Evolutionary conservation across 2,888 invertebrate genomes (phyloP), one percentile per base, ranked within the genome.

Genomic region (Archips crataeganus): DNA sequence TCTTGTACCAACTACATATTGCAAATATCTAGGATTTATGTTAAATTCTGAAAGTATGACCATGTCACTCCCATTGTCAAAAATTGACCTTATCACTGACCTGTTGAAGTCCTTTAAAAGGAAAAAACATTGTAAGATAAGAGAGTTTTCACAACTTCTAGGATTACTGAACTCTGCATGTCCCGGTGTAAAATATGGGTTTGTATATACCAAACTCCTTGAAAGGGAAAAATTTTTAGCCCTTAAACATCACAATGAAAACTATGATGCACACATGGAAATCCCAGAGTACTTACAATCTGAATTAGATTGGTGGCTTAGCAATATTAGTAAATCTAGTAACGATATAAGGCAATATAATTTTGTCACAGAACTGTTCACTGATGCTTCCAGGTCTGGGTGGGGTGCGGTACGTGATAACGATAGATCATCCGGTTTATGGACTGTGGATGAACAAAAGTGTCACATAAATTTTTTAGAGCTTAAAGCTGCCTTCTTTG

Each of bases 201-300:
- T 51, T n/a, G 4, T 51, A 10, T 51, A 51, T n/a, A 51, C 49
- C 8, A 51, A 51, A 2, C 10, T 51, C 4, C n/a, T 51, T 10
- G 49, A 51, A 51, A 13, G 49, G 10, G 49, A 51, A 51, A 51
- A 51, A n/a, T 51, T 51, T 51, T 51, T 51, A 51, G 49, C 49
- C 1, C 49, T 51, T 4, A 51, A 51, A 51, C 3, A n/a, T 13
- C n/a, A n/a, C 10, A 51, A 51, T 4, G 49, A n/a, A 1, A 51
- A 51, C n/a, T 51, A 51, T 51, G 49, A 51, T 51, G 49, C 49
- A 8, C 4, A 13, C 10, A 51, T 51, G 49, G n/a, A 51, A n/a
- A n/a, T 51, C 8, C 49, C 49, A n/a, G n/a, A 51, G 10, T 51
- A 51, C n/a, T 10, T 51, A 47, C 47, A 47, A 10, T 47, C 47